Base-by-base conservation (phyloP, 2,113 vertebrate genomes). In the Pseudopodoces humilis region DNA sequence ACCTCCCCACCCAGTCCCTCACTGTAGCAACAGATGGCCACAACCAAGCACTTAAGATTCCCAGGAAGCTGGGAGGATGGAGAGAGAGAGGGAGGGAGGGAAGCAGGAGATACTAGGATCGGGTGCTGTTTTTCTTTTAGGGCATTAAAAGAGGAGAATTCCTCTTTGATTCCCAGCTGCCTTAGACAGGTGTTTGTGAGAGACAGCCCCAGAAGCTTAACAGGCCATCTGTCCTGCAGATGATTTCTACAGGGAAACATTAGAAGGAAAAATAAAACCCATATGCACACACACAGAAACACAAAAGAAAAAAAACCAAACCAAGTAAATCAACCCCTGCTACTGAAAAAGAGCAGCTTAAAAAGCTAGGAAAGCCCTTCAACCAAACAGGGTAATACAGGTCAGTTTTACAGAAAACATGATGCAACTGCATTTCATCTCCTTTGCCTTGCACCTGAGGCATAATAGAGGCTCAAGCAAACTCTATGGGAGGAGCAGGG, bases 131-230 rank as follows among this genome's bases (percentile, higher is more conserved):
- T 85, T 78, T 52, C 60, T 90, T 94, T 75, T 68, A 82, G 74
- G 47, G 23, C 43, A 81, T 60, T 81, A 43, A 81, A 94, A 86
- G 20, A 88, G 35, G 55, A 83, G 71, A 56, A 70, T 33, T 96
- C 81, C 17, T 71, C 47, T 72, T 77, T 81, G 76, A 81, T 78
- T 86, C 93, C 72, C 86, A 93, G 72, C 71, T 92, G 92, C 53
- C 64, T 86, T 19, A 81, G 80, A 82, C 92, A 93, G 95, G 95
- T 95, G 93, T 90, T 95, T 55, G 67, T 81, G 31, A 80, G 80
- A 92, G 69, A 86, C 52, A 47, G 77, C 28, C 88, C 83, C 88
- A 94, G 83, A 90, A 93, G 83, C 72, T 88, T 70, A 88, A 79
- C 0, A 0, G 56, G 86, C 94, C 95, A 97, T 95, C 93, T 96